Conservation (phyloP, 2,113 vertebrate species). For the Sylvilagus bachmani region DNA sequence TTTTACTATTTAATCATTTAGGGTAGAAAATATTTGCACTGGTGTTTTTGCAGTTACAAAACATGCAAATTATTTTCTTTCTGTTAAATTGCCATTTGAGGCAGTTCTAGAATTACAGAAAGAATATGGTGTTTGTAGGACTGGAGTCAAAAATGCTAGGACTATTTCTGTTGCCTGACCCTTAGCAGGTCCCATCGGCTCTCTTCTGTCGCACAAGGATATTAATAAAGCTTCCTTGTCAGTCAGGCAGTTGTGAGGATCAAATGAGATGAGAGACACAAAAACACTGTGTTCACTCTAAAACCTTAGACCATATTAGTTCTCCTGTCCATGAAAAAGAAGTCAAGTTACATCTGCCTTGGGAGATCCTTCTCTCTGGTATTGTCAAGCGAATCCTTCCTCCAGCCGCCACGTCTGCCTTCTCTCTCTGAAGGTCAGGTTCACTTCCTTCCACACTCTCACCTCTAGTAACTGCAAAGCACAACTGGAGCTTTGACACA, state of each 20-base stretch:
- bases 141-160: conserved; percentile 10
- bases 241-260: conserved; percentile 54
- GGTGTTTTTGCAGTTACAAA: too few species aligned
- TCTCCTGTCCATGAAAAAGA: conserved; percentile 46
- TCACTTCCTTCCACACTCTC: conserved; percentile 1
- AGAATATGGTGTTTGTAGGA: background rate
- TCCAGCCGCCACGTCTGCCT: background rate
- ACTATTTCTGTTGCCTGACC: background rate
- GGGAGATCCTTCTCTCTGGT: background rate
- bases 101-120: background rate
- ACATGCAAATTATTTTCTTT: background rate
- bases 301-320: conserved; percentile 54
- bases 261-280: conserved; percentile 70
- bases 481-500: background rate
- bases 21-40: background rate
- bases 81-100: background rate
- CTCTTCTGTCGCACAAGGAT: conserved; percentile 61
- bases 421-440: background rate
- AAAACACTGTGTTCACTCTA: conserved; percentile 64
- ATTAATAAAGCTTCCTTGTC: conserved; percentile 67
- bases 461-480: conserved; percentile 53
- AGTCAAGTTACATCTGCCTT: conserved; percentile 46
- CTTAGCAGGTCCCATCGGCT: conserved; percentile 28
- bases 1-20: background rate
- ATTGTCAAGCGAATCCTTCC: background rate